Base-by-base conservation (phyloP, 2,113 vertebrate genomes). In the Ciconia stormi region DNA sequence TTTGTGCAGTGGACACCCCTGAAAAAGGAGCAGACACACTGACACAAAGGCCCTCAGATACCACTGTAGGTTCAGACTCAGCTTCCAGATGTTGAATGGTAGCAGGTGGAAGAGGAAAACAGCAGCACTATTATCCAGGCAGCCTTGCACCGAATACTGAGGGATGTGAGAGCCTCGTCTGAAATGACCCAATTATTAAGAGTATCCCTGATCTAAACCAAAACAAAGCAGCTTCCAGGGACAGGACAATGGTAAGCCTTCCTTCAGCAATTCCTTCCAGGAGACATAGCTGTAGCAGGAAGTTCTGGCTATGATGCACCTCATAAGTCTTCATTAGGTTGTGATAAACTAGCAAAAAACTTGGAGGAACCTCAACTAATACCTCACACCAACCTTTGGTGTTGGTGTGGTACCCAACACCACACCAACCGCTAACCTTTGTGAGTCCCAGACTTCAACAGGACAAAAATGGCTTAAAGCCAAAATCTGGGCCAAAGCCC, bases 1-100 rank as follows among this genome's bases (percentile, higher is more conserved):
- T 59, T 42, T n/a, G 3, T 50, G 21, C 4, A 0, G 4, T 32
- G 11, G 9, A 49, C 4, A 27, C 6, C 21, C 15, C 11, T 40
- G 49, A 56, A 86, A 90, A 65, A 61, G 11, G 5, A 46, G 27
- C 2, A 6, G 26, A 53, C 7, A 53, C 32, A 21, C 5, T 47
- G 56, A 47, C n/a, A 69, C 6, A n/a, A 44, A 53, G 8, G 8
- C 14, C 62, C 13, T 55, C 10, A 69, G 7, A 80, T 32, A 74
- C 11, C 14, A 16, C 5, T n/a, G 7, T 27, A 71, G 6, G 3
- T 67, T 87, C 34, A 34, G 56, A 7, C 22, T 72, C 56, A 65
- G 9, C 7, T 81, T 86, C 46, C n/a, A 58, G 22, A 15, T n/a
- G 49, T n/a, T 34, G 34, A 56, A 9, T 9, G 14, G 26, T 65